Evolutionary conservation across 2,113 vertebrate species (phyloP).

Genomic region (Tympanuchus pallidicinctus): DNA sequence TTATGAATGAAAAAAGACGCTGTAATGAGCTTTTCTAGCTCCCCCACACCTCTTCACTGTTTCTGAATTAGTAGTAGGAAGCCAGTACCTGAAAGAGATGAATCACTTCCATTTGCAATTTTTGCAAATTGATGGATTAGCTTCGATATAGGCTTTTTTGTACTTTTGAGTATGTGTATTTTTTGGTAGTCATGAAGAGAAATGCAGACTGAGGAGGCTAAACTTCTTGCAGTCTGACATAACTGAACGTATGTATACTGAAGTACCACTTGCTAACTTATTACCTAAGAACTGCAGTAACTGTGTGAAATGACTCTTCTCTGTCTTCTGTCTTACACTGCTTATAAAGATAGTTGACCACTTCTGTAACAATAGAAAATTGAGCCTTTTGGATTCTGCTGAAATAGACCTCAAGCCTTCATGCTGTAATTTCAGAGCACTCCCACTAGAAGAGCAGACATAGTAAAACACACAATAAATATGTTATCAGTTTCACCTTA

Average conservation of each 20-base stretch:
- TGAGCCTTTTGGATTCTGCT: neutral
- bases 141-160: neutral
- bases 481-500: neutral
- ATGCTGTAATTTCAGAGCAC: neutral
- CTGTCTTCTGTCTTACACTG: neutral
- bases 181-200: neutral
- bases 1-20: neutral
- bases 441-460: neutral
- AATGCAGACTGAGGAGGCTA: neutral
- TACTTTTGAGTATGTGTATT: neutral
- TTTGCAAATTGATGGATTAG: neutral
- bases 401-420: neutral
- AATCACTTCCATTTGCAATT: conserved; percentile 10
- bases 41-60: neutral
- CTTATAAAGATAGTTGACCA: neutral
- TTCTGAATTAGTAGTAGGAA: conserved; percentile 18
- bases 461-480: neutral
- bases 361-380: neutral
- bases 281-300: neutral
- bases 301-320: neutral
- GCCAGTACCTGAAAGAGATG: neutral
- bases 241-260: neutral
- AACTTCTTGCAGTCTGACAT: neutral
- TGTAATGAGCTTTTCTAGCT: neutral
- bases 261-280: neutral